Evolutionary conservation across 1,140 invertebrate genomes (phyloP).

Genomic region (Zaprionus ghesquierei): DNA sequence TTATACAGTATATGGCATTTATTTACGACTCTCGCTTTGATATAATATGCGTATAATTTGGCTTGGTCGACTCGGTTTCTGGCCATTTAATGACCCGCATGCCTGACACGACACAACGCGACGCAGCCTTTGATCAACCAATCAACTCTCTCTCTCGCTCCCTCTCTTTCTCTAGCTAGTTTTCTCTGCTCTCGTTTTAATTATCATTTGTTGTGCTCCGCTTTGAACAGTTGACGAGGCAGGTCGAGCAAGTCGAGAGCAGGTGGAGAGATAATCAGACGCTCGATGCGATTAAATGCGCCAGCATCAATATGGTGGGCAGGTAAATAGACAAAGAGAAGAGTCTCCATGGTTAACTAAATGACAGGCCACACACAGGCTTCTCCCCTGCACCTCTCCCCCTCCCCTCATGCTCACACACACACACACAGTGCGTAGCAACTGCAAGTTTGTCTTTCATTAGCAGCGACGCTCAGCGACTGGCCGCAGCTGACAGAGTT

Average conservation of each 20-base stretch:
- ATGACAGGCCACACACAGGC: not conserved
- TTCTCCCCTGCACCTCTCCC: not conserved
- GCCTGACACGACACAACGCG: not conserved
- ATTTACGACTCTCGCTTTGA: not conserved
- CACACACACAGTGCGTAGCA: slow-evolving; percentile 7
- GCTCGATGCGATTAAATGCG: slow-evolving; percentile 24
- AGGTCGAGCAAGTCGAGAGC: slow-evolving; percentile 1
- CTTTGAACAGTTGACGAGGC: slow-evolving; percentile 48
- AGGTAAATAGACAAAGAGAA: slow-evolving; percentile 3
- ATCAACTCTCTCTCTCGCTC: not conserved
- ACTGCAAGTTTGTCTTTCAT: slow-evolving; percentile 70
- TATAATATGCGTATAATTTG: slow-evolving; percentile 11
- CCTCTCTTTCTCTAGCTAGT: not conserved
- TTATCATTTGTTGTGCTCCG: slow-evolving; percentile 52
- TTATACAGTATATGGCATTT: slow-evolving; percentile 8
- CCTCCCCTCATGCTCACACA: not conserved
- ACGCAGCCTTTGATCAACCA: slow-evolving; percentile 49
- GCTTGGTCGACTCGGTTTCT: slow-evolving; percentile 12
- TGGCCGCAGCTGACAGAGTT: slow-evolving; percentile 22
- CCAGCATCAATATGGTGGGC: slow-evolving; percentile 24
- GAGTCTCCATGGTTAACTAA: not conserved
- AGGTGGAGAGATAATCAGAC: slow-evolving; percentile 22
- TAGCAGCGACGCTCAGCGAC: slow-evolving; percentile 32
- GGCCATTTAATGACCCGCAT: slow-evolving; percentile 71
- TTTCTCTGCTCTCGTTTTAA: slow-evolving; percentile 36